Evolutionary conservation across 2,113 vertebrate species (phyloP).

Genomic region (Myrmophylax atrothorax): DNA sequence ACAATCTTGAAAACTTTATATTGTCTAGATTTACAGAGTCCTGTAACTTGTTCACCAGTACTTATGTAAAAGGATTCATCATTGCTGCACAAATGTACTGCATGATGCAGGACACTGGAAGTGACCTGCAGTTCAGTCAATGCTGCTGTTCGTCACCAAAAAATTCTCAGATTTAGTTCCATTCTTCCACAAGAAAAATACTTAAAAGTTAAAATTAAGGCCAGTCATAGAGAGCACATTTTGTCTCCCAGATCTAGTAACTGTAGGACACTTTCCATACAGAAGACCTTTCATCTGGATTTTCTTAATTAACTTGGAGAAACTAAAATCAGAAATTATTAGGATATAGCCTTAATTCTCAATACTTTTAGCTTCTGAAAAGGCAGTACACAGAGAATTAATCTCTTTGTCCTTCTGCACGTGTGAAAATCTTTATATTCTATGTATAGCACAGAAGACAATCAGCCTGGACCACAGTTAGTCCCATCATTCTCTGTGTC

Average conservation of each 20-base stretch:
- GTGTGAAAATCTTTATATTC: not conserved
- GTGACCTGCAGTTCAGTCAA: not conserved
- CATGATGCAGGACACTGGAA: not conserved
- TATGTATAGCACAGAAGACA: not conserved
- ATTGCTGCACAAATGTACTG: not conserved
- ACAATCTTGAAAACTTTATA: conserved; percentile 12
- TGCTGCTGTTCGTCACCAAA: not conserved
- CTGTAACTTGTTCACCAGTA: not conserved
- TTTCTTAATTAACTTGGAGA: not conserved
- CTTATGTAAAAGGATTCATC: not conserved
- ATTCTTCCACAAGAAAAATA: not conserved
- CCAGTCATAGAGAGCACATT: not conserved
- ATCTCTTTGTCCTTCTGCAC: not conserved
- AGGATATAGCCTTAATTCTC: conserved; percentile 9
- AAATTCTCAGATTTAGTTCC: not conserved
- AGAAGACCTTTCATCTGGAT: not conserved
- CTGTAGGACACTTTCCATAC: not conserved
- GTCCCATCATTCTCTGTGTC: not conserved
- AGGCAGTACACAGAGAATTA: not conserved
- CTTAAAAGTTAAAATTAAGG: conserved; percentile 15
- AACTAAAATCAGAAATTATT: conserved; percentile 11
- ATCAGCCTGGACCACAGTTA: not conserved
- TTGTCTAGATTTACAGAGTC: conserved; percentile 9
- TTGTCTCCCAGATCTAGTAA: not conserved
- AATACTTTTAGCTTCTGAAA: conserved; percentile 14